Evolutionary conservation across 1,140 invertebrate species (phyloP), one percentile per base, ranked within the genome.

Genomic region (Aethina tumida): DNA sequence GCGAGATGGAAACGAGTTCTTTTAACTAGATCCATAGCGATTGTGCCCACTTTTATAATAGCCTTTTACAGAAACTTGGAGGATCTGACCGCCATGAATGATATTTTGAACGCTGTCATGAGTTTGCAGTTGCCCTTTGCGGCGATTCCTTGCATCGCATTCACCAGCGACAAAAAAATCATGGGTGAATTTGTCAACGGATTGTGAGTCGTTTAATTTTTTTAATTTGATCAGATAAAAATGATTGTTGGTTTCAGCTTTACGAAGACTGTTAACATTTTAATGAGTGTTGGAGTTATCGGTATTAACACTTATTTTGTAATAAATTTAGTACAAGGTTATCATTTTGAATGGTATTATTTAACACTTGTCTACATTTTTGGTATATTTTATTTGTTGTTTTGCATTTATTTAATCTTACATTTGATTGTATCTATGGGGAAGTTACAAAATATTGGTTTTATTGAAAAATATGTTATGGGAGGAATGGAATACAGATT

Each of bases 91-190:
- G 66, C 65, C 8, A 84, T 95, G 81, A 95, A 95, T 58, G 89
- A 94, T 56, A 63, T 85, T n/a, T 65, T 95, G 1, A 95, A 95
- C 64, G 87, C 86, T 1, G 68, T 91, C 6, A 92, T 92, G 87
- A 83, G 78, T 43, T 63, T 92, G 2, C 86, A 91, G 54, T 57
- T 88, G 40, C 84, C 84, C 2, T 88, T 87, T 56, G 84, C 90
- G 7, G 74, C 85, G 4, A 64, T 95, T 33, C 90, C 91, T 12
- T 81, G 86, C 0, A 76, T 94, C 15, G 86, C 88, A 0, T 94
- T 95, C 53, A 92, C 88, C 0, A 84, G 82, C 34, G 81, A 81
- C 47, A 56, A 60, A 28, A 64, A 70, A 25, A 78, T 94, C 5
- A 95, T 95, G 90, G 82, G 83, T 22, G 78, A 84, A 49, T 90